A percentile compares a stretch with the other conserved stretches of the same genome.
These are phyloP conservation scores for Tenualosa ilisha DNA, from an alignment of 2,797 vertebrate genomes.

Conservation along the genomic window DNA sequence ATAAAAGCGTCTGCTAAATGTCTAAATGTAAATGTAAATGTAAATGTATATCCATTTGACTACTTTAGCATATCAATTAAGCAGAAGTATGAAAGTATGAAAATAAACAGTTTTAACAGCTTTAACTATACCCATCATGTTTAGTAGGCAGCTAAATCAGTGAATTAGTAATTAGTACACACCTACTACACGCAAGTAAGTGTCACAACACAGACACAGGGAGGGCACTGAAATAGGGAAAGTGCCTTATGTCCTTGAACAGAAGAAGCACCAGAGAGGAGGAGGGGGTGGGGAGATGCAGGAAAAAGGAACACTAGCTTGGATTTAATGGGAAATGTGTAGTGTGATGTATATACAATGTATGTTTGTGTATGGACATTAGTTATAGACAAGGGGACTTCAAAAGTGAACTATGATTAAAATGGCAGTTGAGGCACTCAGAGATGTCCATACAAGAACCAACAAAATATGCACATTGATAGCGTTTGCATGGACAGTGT, in stretches of 20 bases:
- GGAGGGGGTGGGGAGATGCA: conserved; percentile 62
- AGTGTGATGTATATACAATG: neutral
- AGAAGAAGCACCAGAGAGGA: conserved; percentile 82
- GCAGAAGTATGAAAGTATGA: neutral
- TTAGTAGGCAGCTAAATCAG: neutral
- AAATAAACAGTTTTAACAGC: neutral
- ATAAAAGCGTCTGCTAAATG: too few species aligned
- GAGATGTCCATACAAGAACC: neutral
- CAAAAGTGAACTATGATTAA: conserved; percentile 60
- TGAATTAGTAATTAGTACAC: neutral
- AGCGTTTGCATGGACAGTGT: neutral
- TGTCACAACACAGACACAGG: conserved; percentile 48
- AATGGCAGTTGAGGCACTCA: neutral
- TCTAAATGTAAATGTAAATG: too few species aligned
- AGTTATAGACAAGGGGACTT: conserved; percentile 15
- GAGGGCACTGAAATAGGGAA: conserved; percentile 65
- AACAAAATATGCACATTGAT: neutral
- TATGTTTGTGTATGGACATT: neutral
- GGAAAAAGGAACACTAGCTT: conserved; percentile 45
- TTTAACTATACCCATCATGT: neutral
- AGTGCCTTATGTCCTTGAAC: conserved; percentile 99
- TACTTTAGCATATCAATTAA: neutral
- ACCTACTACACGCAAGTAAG: neutral
- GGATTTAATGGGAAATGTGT: neutral
- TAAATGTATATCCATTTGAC: neutral